Evolutionary conservation across 2,797 vertebrate species (phyloP), one percentile per base, ranked within the genome.

Genomic region (Oryzias dopingdopingensis): DNA sequence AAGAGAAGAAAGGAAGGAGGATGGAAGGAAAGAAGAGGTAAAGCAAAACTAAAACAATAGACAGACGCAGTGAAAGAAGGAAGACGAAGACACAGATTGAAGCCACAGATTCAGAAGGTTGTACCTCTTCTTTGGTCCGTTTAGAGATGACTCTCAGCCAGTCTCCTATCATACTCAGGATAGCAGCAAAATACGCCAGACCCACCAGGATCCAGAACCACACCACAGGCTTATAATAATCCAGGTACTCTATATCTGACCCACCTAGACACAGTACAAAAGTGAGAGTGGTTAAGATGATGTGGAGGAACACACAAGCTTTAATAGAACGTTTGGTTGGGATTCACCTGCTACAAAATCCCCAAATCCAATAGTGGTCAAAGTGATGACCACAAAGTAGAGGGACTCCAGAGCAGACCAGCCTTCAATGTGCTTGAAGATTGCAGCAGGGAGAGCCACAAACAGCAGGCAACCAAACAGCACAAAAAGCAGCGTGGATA

Each of bases 201-300:
- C 96, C 96, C 26, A 98, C 95, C 32, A 98, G 92, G 78, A 98
- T 98, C 96, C 96, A 98, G 74, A 98, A 98, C 96, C 95, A 98
- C 20, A 98, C 96, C 2, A 94, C 90, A 6, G 96, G 96, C 74
- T 98, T 98, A 49, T 98, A 98, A 83, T 95, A 95, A 82, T 97
- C 95, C 64, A 95, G 75, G 52, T 98, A 98, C 44, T 97, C 94
- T 53, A 97, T 94, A 68, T 98, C 96, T 4, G 95, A 95, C 2
- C 96, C 95, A 29, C 95, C 96, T 97, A 50, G 5, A 74, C 17
- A 70, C 29, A 56, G 15, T 56, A 17, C 8, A n/a, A 49, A 2
- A 52, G 16, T 57, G 41, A 51, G 29, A 44, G 15, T 1, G 10
- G 22, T n/a, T 42, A 20, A 26, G 5, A 17, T 17, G 40, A 60